A percentile compares a stretch with the other conserved stretches of the same genome.
phyloP scores from a whole-genome alignment of 2,888 invertebrate species.

The Lacanobia oleracea region DNA sequence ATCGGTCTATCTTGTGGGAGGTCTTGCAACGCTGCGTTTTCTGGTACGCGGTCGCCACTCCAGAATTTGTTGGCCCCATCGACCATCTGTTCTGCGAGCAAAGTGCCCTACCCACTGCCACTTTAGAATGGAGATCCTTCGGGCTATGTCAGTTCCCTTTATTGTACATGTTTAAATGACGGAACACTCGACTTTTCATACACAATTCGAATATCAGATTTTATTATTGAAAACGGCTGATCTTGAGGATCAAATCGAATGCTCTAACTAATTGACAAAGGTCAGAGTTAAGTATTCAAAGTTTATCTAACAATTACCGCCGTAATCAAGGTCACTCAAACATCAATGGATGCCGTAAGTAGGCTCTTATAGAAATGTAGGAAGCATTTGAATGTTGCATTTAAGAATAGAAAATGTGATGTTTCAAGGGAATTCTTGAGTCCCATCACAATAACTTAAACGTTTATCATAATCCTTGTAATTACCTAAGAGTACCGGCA shows the following conservation, averaged over 20 bases:
- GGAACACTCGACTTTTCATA: constrained; percentile 9
- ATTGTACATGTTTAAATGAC: background rate
- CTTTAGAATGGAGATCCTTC: too few species aligned
- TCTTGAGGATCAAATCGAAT: constrained; percentile 72
- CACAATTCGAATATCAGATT: constrained; percentile 4
- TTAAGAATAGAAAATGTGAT: constrained; percentile 42
- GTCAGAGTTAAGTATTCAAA: constrained; percentile 79
- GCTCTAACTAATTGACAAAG: constrained; percentile 82
- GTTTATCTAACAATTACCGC: constrained; percentile 83
- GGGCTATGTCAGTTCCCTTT: too few species aligned
- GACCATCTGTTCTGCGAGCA: too few species aligned
- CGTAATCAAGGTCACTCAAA: constrained; percentile 76
- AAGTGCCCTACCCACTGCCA: too few species aligned
- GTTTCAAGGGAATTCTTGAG: constrained; percentile 40
- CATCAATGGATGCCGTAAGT: constrained; percentile 65
- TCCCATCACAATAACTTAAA: background rate
- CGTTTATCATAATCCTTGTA: too few species aligned
- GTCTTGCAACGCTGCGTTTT: too few species aligned
- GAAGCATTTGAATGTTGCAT: constrained; percentile 36
- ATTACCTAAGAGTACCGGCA: too few species aligned
- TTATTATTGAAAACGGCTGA: constrained; percentile 48
- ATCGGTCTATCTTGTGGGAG: too few species aligned
- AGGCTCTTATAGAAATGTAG: constrained; percentile 40
- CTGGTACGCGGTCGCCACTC: too few species aligned
- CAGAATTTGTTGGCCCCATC: too few species aligned